Evolutionary conservation across 2,113 vertebrate genomes (phyloP).

Genomic region (Lycaon pictus): DNA sequence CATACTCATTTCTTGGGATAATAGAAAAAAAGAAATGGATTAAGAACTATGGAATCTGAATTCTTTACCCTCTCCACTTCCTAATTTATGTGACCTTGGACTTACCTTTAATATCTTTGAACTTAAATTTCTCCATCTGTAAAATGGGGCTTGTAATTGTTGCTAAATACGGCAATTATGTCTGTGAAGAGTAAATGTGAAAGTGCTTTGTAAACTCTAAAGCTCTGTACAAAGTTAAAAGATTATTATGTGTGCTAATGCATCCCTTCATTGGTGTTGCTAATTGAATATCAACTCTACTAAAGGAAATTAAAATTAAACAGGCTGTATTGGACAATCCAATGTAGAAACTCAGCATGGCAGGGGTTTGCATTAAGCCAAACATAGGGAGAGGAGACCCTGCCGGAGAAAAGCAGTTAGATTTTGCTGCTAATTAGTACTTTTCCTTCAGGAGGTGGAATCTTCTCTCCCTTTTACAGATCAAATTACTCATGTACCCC

Average conservation of each 20-base stretch:
- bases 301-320: constrained; percentile 66
- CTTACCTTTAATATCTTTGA: background rate
- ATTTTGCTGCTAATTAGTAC: constrained; percentile 63
- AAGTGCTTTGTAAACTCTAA: background rate
- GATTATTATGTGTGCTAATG: constrained; percentile 14
- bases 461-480: constrained; percentile 50
- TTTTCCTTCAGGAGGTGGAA: constrained; percentile 72
- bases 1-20: background rate
- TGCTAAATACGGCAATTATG: background rate
- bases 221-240: background rate
- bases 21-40: background rate
- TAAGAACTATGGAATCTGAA: background rate
- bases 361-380: constrained; percentile 48
- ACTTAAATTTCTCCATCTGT: background rate
- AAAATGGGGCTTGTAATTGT: background rate
- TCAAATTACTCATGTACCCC: constrained; percentile 59
- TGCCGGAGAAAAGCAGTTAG: constrained; percentile 60
- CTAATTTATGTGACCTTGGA: background rate
- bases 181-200: background rate
- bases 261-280: constrained; percentile 38
- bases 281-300: constrained; percentile 66
- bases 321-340: constrained; percentile 36
- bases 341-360: constrained; percentile 35
- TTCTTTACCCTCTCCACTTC: background rate
- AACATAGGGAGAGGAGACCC: constrained; percentile 39